Evolutionary conservation across 1,140 invertebrate species (phyloP).

Genomic region (Drosophila bifasciata): DNA sequence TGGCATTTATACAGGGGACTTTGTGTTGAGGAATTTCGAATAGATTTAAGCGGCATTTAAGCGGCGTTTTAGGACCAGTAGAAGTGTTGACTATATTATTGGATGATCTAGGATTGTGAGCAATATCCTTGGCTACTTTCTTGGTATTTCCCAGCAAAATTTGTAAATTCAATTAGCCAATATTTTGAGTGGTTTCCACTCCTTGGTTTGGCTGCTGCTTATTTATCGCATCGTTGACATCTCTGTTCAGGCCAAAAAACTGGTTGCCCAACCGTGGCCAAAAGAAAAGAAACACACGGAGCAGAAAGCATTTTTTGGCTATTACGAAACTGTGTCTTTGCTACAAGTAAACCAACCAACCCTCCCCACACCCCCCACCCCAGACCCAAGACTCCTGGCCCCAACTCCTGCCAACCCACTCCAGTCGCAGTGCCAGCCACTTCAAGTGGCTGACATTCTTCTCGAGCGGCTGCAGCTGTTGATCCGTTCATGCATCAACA

Average conservation of each 20-base stretch:
- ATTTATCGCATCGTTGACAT: constrained; percentile 46
- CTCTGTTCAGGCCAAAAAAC: constrained; percentile 33
- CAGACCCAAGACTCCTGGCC: neutral
- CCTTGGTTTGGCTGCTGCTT: constrained; percentile 37
- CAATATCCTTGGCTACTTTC: constrained; percentile 3
- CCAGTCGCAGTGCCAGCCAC: neutral
- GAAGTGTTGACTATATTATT: constrained; percentile 3
- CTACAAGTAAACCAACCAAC: neutral
- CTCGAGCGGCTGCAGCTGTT: constrained; percentile 37
- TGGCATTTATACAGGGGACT: constrained; percentile 10
- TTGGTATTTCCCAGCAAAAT: no score
- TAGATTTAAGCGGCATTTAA: neutral
- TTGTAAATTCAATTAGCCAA: no score
- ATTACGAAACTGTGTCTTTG: constrained; percentile 22
- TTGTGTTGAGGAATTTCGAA: neutral
- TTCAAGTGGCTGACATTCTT: constrained; percentile 16
- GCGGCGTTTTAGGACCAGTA: neutral
- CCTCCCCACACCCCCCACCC: neutral
- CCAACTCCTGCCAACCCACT: neutral
- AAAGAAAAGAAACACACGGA: constrained; percentile 21
- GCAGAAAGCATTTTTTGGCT: constrained; percentile 21
- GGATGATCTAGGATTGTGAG: neutral
- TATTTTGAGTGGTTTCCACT: constrained; percentile 22
- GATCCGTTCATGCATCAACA: constrained; percentile 33
- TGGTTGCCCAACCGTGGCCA: constrained; percentile 30